phyloP scores from a whole-genome alignment of 2,797 vertebrate species.

The Tauraco hartlaubi region DNA sequence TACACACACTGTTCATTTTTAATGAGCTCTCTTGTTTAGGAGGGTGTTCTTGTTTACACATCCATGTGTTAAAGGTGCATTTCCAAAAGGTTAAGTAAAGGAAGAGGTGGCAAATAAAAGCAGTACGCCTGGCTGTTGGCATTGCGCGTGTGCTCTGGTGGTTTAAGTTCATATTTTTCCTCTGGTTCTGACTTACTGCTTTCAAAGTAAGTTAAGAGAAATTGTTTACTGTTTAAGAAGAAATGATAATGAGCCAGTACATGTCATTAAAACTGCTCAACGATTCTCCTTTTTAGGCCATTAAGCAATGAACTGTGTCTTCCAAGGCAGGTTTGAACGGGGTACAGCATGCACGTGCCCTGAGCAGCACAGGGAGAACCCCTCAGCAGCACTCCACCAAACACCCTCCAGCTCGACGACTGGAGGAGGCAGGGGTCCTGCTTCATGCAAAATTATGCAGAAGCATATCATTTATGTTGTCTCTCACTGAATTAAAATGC shows the following conservation, averaged over 20 bases:
- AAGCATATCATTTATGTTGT: background rate
- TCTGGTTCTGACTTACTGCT: background rate
- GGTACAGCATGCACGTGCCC: background rate
- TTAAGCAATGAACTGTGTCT: background rate
- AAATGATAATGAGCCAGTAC: background rate
- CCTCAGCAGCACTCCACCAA: background rate
- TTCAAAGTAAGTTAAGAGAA: background rate
- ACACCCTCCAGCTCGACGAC: rapidly evolving
- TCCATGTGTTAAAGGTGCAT: background rate
- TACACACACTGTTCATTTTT: background rate
- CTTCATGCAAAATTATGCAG: background rate
- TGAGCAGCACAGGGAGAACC: background rate
- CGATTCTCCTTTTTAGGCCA: background rate
- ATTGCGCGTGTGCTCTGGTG: background rate
- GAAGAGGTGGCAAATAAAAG: background rate
- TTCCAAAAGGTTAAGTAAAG: constrained; percentile 3
- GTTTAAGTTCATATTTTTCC: background rate
- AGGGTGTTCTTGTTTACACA: background rate
- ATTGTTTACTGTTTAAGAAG: background rate
- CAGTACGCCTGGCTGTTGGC: background rate
- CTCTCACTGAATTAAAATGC: background rate
- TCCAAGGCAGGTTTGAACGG: background rate
- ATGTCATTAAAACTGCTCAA: background rate
- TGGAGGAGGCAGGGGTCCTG: background rate
- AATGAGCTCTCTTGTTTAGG: background rate